These are phyloP conservation scores for Proterorhinus semilunaris DNA, from an alignment of 2,113 vertebrate genomes.

Conservation along the genomic window DNA sequence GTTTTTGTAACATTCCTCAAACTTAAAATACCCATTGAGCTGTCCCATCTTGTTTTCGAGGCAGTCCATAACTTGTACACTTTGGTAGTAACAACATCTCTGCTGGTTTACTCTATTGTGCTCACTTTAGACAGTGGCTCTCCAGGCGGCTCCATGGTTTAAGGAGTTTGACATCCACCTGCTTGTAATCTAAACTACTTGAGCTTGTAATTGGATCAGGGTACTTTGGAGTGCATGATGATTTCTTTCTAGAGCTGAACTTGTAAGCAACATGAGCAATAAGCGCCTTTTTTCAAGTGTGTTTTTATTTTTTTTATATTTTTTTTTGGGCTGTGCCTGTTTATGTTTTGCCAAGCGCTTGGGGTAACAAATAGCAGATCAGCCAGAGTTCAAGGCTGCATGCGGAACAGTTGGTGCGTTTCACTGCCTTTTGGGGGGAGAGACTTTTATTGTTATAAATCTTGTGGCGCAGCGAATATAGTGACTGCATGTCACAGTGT, in stretches of 20 bases:
- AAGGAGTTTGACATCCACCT: conserved; percentile 61
- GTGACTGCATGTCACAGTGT: conserved; percentile 3
- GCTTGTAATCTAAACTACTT: conserved; percentile 59
- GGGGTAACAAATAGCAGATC: conserved; percentile 70
- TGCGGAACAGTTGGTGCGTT: conserved; percentile 45
- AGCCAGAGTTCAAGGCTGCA: conserved; percentile 67
- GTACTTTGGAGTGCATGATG: conserved; percentile 36
- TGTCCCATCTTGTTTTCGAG: too few species aligned
- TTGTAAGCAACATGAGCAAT: conserved; percentile 56
- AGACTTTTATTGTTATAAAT: conserved; percentile 60
- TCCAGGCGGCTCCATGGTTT: conserved; percentile 24
- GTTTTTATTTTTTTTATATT: not conserved
- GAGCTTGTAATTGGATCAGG: conserved; percentile 67
- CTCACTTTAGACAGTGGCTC: conserved; percentile 40
- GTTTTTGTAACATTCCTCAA: too few species aligned
- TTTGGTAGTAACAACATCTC: not conserved
- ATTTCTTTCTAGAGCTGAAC: conserved; percentile 48
- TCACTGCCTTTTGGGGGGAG: conserved; percentile 47
- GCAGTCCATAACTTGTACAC: too few species aligned
- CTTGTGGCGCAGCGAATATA: conserved; percentile 27
- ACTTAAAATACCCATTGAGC: too few species aligned
- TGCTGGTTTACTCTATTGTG: conserved; percentile 52
- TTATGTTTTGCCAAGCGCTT: conserved; percentile 61
- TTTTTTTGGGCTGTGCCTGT: conserved; percentile 36
- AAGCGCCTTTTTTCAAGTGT: conserved; percentile 55